These are phyloP conservation scores for Buteo buteo DNA, from an alignment of 2,113 vertebrate species.

Conservation along the genomic window DNA sequence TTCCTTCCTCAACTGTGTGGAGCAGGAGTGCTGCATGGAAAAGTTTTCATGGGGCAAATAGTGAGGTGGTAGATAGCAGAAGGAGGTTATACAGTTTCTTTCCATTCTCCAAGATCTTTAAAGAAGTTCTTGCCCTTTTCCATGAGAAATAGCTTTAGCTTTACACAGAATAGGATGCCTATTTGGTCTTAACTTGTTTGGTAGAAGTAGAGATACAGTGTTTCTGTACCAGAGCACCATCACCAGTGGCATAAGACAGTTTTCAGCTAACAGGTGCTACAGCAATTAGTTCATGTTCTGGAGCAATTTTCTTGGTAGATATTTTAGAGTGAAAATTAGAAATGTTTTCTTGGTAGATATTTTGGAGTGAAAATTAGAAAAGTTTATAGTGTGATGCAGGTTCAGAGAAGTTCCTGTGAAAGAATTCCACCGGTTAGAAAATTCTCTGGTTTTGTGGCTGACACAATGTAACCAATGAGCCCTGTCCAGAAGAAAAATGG, in stretches of 20 bases:
- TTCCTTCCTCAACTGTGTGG: background rate
- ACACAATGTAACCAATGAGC: constrained; percentile 51
- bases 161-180: background rate
- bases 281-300: background rate
- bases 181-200: background rate
- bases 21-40: background rate
- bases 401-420: background rate
- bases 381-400: background rate
- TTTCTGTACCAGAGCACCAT: background rate
- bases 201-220: background rate
- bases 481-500: constrained; percentile 48
- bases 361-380: background rate
- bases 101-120: background rate
- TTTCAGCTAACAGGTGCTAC: background rate
- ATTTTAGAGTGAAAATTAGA: background rate
- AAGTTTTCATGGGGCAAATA: background rate
- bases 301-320: background rate
- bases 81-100: background rate
- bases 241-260: background rate
- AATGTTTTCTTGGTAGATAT: background rate
- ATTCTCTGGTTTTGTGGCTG: constrained; percentile 51
- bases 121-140: background rate
- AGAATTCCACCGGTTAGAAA: background rate
- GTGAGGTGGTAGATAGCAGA: background rate
- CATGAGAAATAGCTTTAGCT: background rate